Evolutionary conservation across 30 jellyfish, hydroid and myxozoan genomes (phyloP).

Genomic region (Aurelia sp.): DNA sequence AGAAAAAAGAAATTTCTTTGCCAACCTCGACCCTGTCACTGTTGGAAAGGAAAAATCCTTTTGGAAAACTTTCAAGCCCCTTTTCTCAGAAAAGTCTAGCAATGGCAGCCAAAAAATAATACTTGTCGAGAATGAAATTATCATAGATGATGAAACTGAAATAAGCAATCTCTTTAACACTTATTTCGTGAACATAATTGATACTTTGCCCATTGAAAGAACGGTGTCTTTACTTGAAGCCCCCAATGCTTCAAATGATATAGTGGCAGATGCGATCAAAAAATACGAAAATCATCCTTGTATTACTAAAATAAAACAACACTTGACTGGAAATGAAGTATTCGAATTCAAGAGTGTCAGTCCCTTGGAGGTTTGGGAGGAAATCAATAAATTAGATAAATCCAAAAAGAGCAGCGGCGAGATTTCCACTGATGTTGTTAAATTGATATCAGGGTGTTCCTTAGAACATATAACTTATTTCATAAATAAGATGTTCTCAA

Average conservation of each 20-base stretch:
- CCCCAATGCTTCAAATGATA: neutral
- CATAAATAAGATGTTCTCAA: neutral
- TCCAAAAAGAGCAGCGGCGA: constrained; percentile 2
- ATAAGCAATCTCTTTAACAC: constrained; percentile 3
- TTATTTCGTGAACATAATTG: constrained; percentile 33
- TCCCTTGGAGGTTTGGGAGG: neutral
- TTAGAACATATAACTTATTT: constrained; percentile 3
- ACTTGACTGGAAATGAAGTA: neutral
- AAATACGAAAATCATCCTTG: neutral
- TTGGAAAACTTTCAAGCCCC: constrained; percentile 24
- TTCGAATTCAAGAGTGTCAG: neutral
- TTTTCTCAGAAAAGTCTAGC: constrained; percentile 3
- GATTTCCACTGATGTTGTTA: neutral
- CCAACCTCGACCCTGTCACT: too few species aligned
- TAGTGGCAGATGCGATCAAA: neutral
- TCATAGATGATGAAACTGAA: constrained; percentile 7
- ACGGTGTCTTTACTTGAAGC: neutral
- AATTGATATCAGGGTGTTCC: constrained; percentile 1
- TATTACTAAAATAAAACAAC: neutral
- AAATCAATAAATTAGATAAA: neutral
- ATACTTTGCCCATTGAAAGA: neutral
- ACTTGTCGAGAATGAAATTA: neutral
- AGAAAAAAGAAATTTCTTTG: too few species aligned
- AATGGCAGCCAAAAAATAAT: too few species aligned
- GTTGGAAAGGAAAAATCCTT: constrained; percentile 3